Percentiles rank a stretch among this genome's conserved stretches.
Conservation (phyloP, 1,140 invertebrate species). For the Drosophila leontia region DNA sequence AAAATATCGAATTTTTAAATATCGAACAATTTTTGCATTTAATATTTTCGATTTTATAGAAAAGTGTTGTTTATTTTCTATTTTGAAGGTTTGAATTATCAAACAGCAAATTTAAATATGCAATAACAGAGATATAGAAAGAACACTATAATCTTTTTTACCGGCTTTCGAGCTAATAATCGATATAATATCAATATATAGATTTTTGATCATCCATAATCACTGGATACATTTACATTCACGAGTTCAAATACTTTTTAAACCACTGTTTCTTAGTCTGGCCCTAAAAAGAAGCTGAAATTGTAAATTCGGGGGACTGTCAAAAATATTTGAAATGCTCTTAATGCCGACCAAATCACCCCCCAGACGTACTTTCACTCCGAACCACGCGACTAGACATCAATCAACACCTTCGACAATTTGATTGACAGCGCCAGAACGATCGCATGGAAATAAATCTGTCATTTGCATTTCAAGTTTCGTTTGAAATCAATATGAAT, state of each 20-base stretch:
- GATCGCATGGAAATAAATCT: conserved; percentile 78
- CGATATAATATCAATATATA: neutral
- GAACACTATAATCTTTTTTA: no score
- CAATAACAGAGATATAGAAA: no score
- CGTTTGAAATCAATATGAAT: conserved; percentile 80
- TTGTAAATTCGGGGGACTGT: conserved; percentile 42
- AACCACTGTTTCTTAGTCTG: conserved; percentile 12
- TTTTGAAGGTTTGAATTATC: neutral
- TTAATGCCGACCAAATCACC: conserved; percentile 5
- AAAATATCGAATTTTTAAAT: no score
- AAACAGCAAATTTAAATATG: neutral
- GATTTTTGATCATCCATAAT: neutral
- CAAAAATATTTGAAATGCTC: conserved; percentile 53
- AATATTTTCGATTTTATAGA: no score
- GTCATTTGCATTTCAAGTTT: conserved; percentile 78
- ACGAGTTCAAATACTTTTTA: neutral
- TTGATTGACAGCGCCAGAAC: conserved; percentile 74
- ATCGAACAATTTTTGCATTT: no score
- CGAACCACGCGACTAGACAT: conserved; percentile 59
- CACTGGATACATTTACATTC: neutral
- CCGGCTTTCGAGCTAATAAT: no score
- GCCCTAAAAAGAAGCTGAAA: neutral
- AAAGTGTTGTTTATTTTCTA: no score
- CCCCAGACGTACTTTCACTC: neutral
- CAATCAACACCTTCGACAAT: conserved; percentile 76